Evolutionary conservation across 1,140 invertebrate species (phyloP).

Genomic region (Papilio dardanus): DNA sequence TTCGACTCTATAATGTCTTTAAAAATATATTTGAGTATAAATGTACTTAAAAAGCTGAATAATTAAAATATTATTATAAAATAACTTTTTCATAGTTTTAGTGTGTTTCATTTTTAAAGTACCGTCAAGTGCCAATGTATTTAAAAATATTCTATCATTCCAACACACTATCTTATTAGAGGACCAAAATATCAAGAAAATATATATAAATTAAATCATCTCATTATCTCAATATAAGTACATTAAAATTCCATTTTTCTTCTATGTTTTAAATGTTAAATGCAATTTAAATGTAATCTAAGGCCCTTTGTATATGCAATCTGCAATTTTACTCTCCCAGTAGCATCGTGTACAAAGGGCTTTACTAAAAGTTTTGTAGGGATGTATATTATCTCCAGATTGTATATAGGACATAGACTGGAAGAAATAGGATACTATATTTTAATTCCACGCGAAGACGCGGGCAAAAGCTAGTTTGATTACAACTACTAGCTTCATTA

Average conservation of each 20-base stretch:
- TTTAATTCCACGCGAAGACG: too few species aligned
- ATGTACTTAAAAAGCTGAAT: background rate
- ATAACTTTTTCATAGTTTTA: background rate
- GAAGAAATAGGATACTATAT: too few species aligned
- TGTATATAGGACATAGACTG: too few species aligned
- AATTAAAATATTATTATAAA: background rate
- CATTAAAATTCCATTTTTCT: slow-evolving; percentile 29
- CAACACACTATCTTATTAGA: slow-evolving; percentile 28
- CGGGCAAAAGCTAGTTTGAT: too few species aligned
- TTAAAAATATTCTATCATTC: slow-evolving; percentile 8
- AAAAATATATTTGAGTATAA: too few species aligned
- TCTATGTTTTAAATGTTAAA: slow-evolving; percentile 21
- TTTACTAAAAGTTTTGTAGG: too few species aligned
- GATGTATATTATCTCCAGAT: too few species aligned
- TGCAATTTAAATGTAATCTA: slow-evolving; percentile 42
- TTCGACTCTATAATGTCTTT: too few species aligned
- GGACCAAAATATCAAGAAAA: slow-evolving; percentile 34
- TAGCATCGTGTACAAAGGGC: too few species aligned
- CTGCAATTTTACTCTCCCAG: too few species aligned
- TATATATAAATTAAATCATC: slow-evolving; percentile 9
- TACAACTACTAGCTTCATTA: too few species aligned
- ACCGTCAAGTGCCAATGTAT: background rate
- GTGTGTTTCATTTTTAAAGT: background rate
- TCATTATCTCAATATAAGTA: slow-evolving; percentile 25
- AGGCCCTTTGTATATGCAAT: too few species aligned